Base-by-base conservation (phyloP, 2,113 vertebrate genomes). In the Archocentrus centrarchus region DNA sequence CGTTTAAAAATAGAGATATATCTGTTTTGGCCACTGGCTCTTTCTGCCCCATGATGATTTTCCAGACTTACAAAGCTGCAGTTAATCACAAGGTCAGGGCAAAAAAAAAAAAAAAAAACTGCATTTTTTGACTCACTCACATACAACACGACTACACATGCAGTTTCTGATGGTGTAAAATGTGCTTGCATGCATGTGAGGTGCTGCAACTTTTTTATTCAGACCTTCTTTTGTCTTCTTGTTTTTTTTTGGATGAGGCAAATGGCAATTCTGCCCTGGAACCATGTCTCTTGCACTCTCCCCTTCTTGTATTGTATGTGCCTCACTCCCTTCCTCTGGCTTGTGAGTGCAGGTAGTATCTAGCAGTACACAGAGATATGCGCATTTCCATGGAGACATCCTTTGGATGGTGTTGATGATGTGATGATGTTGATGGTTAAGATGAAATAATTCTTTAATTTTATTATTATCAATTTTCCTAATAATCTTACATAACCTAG, bases 1-100 rank as follows among this genome's bases (percentile, higher is more conserved):
- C 32, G 22, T 89, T 87, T 80, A 89, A 86, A 90, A 91, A 91
- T 88, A 87, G 82, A 87, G 77, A 75, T 68, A 14, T 13, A 80
- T 84, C 75, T 85, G 75, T 59, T 83, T 81, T 75, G 79, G 70
- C 88, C 11, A 9, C 76, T 75, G 88, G 85, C 76, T 73, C 15
- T 84, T 80, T 80, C 80, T 91, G 73, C 78, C 57, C 66, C 15
- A n/a, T 10, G 59, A 66, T 88, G 37, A 78, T 84, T 92, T 88
- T 85, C 35, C 80, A 86, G 81, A 91, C 77, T 44, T 79, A n/a
- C 63, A 73, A 82, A 44, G 53, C 60, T 81, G 60, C 64, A 68
- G 60, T 83, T 87, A 80, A 88, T 85, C 83, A 88, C 79, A 80
- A 80, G 66, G 75, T 90, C 59, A 50, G 24, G 44, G 44, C 2